Evolutionary conservation across 2,888 invertebrate genomes (phyloP).

Genomic region (Gortyna flavago): DNA sequence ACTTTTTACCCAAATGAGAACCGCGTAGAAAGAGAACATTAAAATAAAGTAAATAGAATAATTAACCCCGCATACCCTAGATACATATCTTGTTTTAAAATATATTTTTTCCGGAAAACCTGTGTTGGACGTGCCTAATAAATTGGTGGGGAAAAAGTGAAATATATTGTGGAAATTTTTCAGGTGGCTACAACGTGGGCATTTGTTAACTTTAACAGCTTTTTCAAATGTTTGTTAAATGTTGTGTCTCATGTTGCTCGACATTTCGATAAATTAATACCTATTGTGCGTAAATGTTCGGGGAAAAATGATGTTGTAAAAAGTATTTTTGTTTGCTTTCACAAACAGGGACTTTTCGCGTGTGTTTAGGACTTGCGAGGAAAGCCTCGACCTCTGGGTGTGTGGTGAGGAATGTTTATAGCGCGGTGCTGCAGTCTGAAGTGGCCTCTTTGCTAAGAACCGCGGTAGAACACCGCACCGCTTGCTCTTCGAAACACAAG

Average conservation of each 20-base stretch:
- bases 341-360: constrained; percentile 98
- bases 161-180: constrained; percentile 57
- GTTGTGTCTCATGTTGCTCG: constrained; percentile 40
- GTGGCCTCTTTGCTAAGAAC: constrained; percentile 98
- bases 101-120: constrained; percentile 53
- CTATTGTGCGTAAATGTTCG: constrained; percentile 17
- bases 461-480: constrained; percentile 96
- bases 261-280: constrained; percentile 51
- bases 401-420: constrained; percentile 97
- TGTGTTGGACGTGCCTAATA: constrained; percentile 61
- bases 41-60: constrained; percentile 65
- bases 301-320: constrained; percentile 19
- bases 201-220: constrained; percentile 53
- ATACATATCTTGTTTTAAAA: constrained; percentile 61
- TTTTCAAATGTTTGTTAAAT: constrained; percentile 55
- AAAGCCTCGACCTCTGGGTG: constrained; percentile 97
- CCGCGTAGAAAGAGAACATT: constrained; percentile 60
- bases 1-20: constrained; percentile 59
- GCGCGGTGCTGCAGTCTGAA: constrained; percentile 99
- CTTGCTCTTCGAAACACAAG: constrained; percentile 96
- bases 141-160: constrained; percentile 57
- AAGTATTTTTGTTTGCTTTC: constrained; percentile 21
- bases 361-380: constrained; percentile 94
- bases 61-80: constrained; percentile 60
- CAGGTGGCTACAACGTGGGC: constrained; percentile 49